Evolutionary conservation across 2,797 vertebrate genomes (phyloP).

Genomic region (Hephaestus fuliginosus): DNA sequence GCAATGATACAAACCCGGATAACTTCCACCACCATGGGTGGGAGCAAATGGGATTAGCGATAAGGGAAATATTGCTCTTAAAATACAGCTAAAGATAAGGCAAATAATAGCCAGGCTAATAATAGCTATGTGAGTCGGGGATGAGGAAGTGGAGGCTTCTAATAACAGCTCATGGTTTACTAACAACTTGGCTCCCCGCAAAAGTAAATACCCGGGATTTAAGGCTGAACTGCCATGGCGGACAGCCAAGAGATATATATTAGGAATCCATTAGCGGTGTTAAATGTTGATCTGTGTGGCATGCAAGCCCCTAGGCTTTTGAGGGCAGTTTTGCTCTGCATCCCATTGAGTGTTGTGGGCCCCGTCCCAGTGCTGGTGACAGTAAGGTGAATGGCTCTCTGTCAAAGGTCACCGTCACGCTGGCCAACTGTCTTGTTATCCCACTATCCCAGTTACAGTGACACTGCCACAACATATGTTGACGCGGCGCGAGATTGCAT

Average conservation of each 20-base stretch:
- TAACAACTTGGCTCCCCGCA: slow-evolving; percentile 72
- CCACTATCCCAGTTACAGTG: slow-evolving; percentile 40
- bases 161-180: slow-evolving; percentile 78
- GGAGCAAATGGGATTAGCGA: slow-evolving; percentile 75
- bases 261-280: slow-evolving; percentile 76
- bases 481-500: slow-evolving; percentile 19
- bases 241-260: slow-evolving; percentile 73
- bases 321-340: slow-evolving; percentile 45
- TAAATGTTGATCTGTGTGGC: slow-evolving; percentile 75
- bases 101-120: slow-evolving; percentile 79
- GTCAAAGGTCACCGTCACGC: slow-evolving; percentile 56
- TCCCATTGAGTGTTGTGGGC: slow-evolving; percentile 24
- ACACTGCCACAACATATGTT: slow-evolving; percentile 41
- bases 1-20: slow-evolving; percentile 65
- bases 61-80: slow-evolving; percentile 76
- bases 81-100: slow-evolving; percentile 77
- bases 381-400: slow-evolving; percentile 49
- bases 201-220: slow-evolving; percentile 76
- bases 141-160: slow-evolving; percentile 75
- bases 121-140: slow-evolving; percentile 73
- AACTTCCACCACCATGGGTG: slow-evolving; percentile 62
- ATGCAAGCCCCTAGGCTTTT: slow-evolving; percentile 50
- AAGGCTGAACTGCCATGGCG: slow-evolving; percentile 58
- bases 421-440: slow-evolving; percentile 54
- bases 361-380: slow-evolving; percentile 28